A percentile compares a stretch with the other conserved stretches of the same genome.
These are phyloP conservation scores for Corydoras maculifer DNA, from an alignment of 2,113 vertebrate genomes.

Conservation along the genomic window DNA sequence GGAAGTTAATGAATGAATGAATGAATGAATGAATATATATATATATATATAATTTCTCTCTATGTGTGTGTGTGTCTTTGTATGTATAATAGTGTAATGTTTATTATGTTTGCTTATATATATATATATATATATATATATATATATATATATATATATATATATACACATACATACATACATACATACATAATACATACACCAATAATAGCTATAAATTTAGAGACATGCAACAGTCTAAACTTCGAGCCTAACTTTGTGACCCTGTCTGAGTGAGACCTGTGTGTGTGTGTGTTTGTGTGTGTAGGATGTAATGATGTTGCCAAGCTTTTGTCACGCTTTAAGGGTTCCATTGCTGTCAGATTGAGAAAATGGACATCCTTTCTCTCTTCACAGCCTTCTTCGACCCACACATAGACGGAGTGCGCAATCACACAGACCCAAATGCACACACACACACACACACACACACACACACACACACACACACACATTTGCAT, in stretches of 20 bases:
- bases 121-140: no score
- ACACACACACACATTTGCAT: constrained; percentile 79
- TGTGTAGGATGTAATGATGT: constrained; percentile 68
- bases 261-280: constrained; percentile 78
- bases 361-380: constrained; percentile 66
- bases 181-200: no score
- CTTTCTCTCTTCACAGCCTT: constrained; percentile 32
- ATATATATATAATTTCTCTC: no score
- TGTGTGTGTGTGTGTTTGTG: constrained; percentile 53
- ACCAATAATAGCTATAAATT: background rate
- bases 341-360: constrained; percentile 77
- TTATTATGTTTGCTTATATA: no score
- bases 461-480: constrained; percentile 17
- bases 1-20: no score
- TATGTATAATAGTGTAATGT: no score
- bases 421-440: background rate
- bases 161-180: no score
- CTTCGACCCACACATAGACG: constrained; percentile 1
- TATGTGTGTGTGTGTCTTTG: no score
- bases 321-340: constrained; percentile 80
- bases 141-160: no score
- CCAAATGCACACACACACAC: background rate
- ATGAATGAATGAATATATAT: no score
- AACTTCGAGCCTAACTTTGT: constrained; percentile 75
- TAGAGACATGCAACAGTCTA: constrained; percentile 69